Conservation (phyloP, 2,797 vertebrate species). For the Limnodromus scolopaceus region DNA sequence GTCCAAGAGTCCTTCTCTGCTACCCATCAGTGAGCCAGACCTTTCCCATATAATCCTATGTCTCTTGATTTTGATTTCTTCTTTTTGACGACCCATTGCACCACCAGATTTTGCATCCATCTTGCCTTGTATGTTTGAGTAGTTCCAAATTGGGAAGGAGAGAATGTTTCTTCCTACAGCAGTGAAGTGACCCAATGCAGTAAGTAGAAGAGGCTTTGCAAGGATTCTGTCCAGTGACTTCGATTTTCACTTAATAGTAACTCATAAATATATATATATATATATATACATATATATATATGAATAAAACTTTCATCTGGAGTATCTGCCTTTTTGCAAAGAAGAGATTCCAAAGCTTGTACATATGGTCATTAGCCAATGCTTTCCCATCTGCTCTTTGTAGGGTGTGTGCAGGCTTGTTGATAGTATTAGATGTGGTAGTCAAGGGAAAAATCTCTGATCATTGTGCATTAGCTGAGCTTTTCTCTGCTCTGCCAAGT, state of each 20-base stretch:
- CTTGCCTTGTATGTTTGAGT: background rate
- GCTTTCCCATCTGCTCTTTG: constrained; percentile 11
- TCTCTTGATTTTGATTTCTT: background rate
- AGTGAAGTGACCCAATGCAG: background rate
- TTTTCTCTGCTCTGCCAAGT: constrained; percentile 48
- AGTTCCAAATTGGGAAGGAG: background rate
- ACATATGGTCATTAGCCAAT: background rate
- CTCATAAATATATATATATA: background rate
- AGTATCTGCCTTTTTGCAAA: background rate
- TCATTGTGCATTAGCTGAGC: constrained; percentile 19
- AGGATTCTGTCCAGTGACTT: background rate
- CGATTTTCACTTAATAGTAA: background rate
- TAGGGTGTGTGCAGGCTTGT: background rate
- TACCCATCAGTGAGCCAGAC: background rate
- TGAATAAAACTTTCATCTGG: background rate
- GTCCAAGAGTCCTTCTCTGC: background rate
- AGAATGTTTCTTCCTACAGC: background rate
- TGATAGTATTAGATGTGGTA: constrained; percentile 16
- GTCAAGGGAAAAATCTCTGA: constrained; percentile 34
- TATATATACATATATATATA: background rate
- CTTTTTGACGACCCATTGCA: background rate
- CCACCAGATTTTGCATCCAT: background rate
- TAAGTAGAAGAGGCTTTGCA: background rate
- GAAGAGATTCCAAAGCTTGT: background rate
- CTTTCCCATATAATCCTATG: background rate